Conservation (phyloP, 2,797 vertebrate species). For the Protonibea diacanthus region DNA sequence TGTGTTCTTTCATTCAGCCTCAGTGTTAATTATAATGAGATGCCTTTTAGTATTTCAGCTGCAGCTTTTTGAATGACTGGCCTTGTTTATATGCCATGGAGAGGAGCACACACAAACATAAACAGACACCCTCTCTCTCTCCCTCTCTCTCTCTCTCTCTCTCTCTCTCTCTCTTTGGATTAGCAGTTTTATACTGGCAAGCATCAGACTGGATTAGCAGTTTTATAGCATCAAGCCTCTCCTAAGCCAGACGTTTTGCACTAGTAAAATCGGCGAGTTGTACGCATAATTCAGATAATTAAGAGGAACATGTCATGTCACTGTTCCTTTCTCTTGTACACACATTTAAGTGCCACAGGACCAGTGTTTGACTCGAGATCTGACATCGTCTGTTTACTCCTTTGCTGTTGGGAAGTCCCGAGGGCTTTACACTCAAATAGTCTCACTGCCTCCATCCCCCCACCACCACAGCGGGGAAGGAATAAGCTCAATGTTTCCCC, state of each 20-base stretch:
- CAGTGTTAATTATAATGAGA: constrained; percentile 33
- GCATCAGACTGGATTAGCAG: constrained; percentile 58
- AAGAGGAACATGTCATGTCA: constrained; percentile 12
- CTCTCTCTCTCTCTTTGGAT: constrained; percentile 19
- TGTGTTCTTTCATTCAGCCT: constrained; percentile 40
- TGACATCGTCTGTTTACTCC: constrained; percentile 56
- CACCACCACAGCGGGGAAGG: constrained; percentile 51
- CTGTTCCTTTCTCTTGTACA: not conserved
- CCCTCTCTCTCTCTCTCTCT: not conserved
- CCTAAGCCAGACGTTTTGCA: constrained; percentile 42
- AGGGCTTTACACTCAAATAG: constrained; percentile 60
- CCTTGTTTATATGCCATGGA: constrained; percentile 44
- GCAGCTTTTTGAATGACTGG: constrained; percentile 26
- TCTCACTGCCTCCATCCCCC: constrained; percentile 51
- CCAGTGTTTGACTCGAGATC: constrained; percentile 36
- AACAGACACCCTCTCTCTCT: not conserved
- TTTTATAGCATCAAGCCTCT: constrained; percentile 47
- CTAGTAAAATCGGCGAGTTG: constrained; percentile 9
- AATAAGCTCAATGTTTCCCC: constrained; percentile 57
- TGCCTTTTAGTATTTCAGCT: constrained; percentile 32
- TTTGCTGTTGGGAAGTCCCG: constrained; percentile 50
- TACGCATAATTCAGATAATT: constrained; percentile 22
- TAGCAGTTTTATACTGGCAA: constrained; percentile 49
- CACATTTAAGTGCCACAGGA: constrained; percentile 13
- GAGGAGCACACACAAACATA: constrained; percentile 28